Evolutionary conservation across 2,113 vertebrate genomes (phyloP).

Genomic region (Istiophorus platypterus): DNA sequence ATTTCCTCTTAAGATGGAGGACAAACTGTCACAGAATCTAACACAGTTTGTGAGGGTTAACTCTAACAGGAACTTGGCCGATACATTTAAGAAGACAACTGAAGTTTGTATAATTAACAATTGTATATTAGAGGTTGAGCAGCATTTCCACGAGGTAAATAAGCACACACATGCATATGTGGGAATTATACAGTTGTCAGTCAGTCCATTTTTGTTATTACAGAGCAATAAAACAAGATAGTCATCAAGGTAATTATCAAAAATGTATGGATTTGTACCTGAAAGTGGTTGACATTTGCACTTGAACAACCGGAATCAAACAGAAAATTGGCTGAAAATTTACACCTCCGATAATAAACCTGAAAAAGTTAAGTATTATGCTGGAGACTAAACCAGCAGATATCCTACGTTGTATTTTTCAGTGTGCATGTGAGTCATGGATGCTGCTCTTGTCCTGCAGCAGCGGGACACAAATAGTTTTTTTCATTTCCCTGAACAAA

Average conservation of each 20-base stretch:
- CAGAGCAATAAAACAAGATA: background rate
- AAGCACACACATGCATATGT: background rate
- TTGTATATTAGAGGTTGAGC: background rate
- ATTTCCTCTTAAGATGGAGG: background rate
- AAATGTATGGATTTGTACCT: background rate
- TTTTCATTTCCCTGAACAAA: slow-evolving; percentile 6
- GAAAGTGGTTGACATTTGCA: background rate
- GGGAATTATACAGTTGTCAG: background rate
- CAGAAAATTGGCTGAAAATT: background rate
- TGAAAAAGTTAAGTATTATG: background rate
- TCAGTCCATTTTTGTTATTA: background rate
- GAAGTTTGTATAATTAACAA: slow-evolving; percentile 50
- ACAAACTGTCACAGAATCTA: background rate
- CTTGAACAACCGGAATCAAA: background rate
- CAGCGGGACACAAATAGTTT: slow-evolving; percentile 13
- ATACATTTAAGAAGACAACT: slow-evolving; percentile 19
- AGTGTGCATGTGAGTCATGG: background rate
- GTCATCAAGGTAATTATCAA: background rate
- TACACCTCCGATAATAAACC: background rate
- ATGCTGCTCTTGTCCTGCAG: background rate
- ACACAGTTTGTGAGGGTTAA: slow-evolving; percentile 12
- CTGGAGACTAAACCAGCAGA: background rate
- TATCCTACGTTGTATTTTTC: slow-evolving; percentile 4
- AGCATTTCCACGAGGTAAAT: slow-evolving; percentile 24
- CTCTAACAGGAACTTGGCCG: slow-evolving; percentile 29